Percentiles rank a stretch among this genome's conserved stretches.
Conservation (phyloP, 1,140 invertebrate genomes). For the Uloborus diversus region DNA sequence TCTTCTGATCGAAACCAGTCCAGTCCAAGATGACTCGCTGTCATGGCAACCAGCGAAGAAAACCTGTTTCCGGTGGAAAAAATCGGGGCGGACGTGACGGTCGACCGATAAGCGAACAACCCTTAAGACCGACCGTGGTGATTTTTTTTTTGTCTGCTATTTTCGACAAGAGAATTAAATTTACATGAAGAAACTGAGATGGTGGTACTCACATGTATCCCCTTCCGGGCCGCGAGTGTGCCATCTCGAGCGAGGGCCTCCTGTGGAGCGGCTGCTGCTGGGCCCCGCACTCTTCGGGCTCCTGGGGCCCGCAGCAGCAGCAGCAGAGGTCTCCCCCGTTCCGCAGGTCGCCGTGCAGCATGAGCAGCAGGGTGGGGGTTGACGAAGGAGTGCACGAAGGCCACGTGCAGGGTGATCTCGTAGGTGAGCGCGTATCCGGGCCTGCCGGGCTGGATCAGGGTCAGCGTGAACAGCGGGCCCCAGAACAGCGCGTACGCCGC, state of each 20-base stretch:
- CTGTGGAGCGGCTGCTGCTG: neutral
- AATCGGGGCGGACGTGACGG: too few species aligned
- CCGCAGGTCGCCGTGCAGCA: constrained; percentile 71
- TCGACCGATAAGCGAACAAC: too few species aligned
- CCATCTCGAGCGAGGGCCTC: constrained; percentile 2
- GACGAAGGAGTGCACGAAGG: constrained; percentile 85
- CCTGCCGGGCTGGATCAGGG: constrained; percentile 68
- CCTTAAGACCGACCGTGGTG: too few species aligned
- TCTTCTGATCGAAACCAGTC: too few species aligned
- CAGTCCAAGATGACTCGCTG: too few species aligned
- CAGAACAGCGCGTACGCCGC: constrained; percentile 86
- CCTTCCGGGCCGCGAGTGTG: constrained; percentile 18
- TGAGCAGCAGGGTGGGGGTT: constrained; percentile 83
- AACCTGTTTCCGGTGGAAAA: too few species aligned
- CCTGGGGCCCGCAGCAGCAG: neutral
- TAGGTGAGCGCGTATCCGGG: constrained; percentile 64
- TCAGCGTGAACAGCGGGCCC: constrained; percentile 88
- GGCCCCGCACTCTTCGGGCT: constrained; percentile 11
- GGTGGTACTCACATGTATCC: constrained; percentile 57
- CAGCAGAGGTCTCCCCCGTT: constrained; percentile 59
- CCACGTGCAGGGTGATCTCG: constrained; percentile 85
- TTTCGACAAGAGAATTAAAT: too few species aligned
- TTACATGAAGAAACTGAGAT: too few species aligned
- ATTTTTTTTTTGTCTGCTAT: too few species aligned
- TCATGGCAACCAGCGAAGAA: too few species aligned